Evolutionary conservation across 2,888 invertebrate genomes (phyloP), one percentile per base, ranked within the genome.

Genomic region (Pogonocherus hispidulus): DNA sequence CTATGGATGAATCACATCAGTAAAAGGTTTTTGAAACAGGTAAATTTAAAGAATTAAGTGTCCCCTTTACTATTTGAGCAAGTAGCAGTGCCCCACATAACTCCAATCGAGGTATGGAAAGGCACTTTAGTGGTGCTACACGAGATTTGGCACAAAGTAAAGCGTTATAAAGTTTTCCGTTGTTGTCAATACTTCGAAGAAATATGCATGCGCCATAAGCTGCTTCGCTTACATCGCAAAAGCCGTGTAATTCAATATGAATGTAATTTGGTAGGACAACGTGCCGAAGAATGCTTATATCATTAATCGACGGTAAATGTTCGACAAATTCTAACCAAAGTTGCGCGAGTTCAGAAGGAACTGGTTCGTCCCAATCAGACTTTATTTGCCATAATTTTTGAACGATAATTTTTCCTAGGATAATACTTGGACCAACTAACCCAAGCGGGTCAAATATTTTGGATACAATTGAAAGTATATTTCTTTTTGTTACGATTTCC

Each of bases 1-100:
- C 59, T 11, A 75, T 71, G 11, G 65, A 67, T 3, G 75, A 41
- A 14, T 41, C 41, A 2, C 1, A 14, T 14, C 41, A 41, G 3
- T 14, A 41, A 41, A 41, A n/a, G 14, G 41, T 41, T 41, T 16
- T 11, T 27, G 3, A 3, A 41, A 14, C 5, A 14, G n/a, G n/a
- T 41, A 41, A 3, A 4, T 9, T 14, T 41, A 41, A 16, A n/a
- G n/a, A 14, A 14, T n/a, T 16, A n/a, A 41, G 41, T 14, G n/a
- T n/a, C 2, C 16, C 14, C n/a, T 14, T 19, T 1, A 11, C 6
- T 9, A 47, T n/a, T 20, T 20, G 18, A 8, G 47, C 47, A 6
- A 47, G 20, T 6, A 47, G 18, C 5, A 19, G 19, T 6, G 47
- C 47, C 18, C 47, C 47, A 20, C 47, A 47, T 19, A 47, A 47